These are phyloP conservation scores for Balearica regulorum DNA, from an alignment of 2,797 vertebrate genomes.

Conservation along the genomic window DNA sequence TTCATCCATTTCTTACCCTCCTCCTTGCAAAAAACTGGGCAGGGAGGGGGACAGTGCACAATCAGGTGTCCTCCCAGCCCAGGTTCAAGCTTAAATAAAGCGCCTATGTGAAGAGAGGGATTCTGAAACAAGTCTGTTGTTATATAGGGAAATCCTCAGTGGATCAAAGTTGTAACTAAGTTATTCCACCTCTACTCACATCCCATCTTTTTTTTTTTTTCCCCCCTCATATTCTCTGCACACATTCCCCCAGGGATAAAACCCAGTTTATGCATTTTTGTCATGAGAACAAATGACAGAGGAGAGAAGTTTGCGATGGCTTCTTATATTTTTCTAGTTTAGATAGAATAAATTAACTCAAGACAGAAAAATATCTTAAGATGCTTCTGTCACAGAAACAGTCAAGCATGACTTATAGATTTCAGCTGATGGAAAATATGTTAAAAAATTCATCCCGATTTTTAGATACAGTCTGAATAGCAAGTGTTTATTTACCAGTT, in stretches of 20 bases:
- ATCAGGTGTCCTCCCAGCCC: rapidly evolving
- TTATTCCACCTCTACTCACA: background rate
- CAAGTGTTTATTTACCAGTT: constrained; percentile 23
- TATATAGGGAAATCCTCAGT: background rate
- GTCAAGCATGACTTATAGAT: constrained; percentile 31
- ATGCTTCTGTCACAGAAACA: constrained; percentile 42
- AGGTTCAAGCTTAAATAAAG: background rate
- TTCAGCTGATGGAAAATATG: constrained; percentile 33
- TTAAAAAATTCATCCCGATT: background rate
- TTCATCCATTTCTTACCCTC: background rate
- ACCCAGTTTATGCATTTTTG: background rate
- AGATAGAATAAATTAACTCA: constrained; percentile 32
- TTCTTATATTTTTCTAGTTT: constrained; percentile 28
- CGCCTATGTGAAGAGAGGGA: rapidly evolving
- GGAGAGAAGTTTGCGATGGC: background rate
- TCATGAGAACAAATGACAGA: constrained; percentile 13
- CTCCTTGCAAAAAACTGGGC: background rate
- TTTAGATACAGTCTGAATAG: constrained; percentile 11
- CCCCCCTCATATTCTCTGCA: background rate
- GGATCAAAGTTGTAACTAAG: background rate
- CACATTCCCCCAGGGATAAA: background rate
- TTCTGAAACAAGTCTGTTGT: background rate
- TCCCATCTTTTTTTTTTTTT: background rate
- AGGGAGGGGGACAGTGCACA: background rate
- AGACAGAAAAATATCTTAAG: constrained; percentile 36